Evolutionary conservation across 2,888 invertebrate genomes (phyloP).

Genomic region (Tribolium freemani): DNA sequence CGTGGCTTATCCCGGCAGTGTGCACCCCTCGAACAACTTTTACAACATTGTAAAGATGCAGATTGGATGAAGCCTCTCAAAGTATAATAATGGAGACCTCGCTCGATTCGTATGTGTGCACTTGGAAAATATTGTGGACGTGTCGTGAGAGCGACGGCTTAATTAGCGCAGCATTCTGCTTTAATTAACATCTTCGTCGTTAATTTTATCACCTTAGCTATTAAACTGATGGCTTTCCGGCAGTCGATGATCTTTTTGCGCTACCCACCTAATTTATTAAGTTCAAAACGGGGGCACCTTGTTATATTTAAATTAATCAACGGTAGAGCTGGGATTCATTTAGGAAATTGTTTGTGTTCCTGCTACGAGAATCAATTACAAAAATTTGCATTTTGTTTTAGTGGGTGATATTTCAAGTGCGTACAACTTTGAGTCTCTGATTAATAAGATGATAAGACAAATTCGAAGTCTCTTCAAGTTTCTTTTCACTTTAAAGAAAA

Average conservation of each 20-base stretch:
- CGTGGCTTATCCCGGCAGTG: slow-evolving; percentile 16
- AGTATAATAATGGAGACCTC: not conserved
- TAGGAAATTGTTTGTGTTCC: slow-evolving; percentile 13
- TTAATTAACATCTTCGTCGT: slow-evolving; percentile 30
- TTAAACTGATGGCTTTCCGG: slow-evolving; percentile 27
- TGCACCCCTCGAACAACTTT: slow-evolving; percentile 28
- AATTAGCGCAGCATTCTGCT: slow-evolving; percentile 19
- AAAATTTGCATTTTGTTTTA: not conserved
- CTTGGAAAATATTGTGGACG: not conserved
- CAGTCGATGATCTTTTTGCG: slow-evolving; percentile 28
- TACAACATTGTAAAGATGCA: slow-evolving; percentile 32
- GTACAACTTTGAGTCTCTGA: no score
- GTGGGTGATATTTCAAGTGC: no score
- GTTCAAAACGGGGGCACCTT: slow-evolving; percentile 8
- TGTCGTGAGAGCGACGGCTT: slow-evolving; percentile 1
- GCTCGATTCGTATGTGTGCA: not conserved
- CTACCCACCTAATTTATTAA: slow-evolving; percentile 19
- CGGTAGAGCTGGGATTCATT: slow-evolving; percentile 10
- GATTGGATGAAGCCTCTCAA: slow-evolving; percentile 29
- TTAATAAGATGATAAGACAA: no score
- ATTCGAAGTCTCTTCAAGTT: no score
- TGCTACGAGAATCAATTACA: not conserved
- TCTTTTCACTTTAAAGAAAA: no score
- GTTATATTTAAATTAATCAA: slow-evolving; percentile 26
- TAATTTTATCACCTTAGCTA: slow-evolving; percentile 26